Percentiles rank a stretch among this genome's conserved stretches.
Conservation (phyloP, 2,888 invertebrate genomes). For the Andrena flavipes region DNA sequence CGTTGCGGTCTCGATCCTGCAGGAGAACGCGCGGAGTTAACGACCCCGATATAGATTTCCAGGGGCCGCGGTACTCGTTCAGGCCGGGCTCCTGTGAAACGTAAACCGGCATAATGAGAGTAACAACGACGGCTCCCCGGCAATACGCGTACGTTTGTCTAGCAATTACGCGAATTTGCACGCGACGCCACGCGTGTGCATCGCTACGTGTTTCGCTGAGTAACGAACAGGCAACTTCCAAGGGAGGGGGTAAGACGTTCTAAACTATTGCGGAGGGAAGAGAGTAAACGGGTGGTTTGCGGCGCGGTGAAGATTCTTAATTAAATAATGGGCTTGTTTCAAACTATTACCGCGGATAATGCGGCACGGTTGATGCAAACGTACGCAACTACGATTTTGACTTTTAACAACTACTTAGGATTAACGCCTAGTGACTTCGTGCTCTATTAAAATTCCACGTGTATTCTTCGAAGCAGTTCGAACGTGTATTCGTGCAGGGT, state of each 20-base stretch:
- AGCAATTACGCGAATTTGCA: slow-evolving; percentile 40
- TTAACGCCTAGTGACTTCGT: too few relatives aligned
- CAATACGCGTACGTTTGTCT: slow-evolving; percentile 44
- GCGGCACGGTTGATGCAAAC: too few relatives aligned
- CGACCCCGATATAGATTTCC: slow-evolving; percentile 58
- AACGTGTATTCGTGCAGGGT: not conserved
- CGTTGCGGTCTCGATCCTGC: slow-evolving; percentile 40
- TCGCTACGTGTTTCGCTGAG: slow-evolving; percentile 12
- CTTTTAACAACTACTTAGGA: too few relatives aligned
- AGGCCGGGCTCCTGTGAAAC: slow-evolving; percentile 25
- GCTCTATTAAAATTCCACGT: too few relatives aligned
- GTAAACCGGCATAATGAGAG: slow-evolving; percentile 52
- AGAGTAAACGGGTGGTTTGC: not conserved
- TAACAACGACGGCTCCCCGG: slow-evolving; percentile 40
- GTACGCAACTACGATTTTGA: too few relatives aligned
- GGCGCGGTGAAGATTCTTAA: not conserved
- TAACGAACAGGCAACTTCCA: slow-evolving; percentile 9
- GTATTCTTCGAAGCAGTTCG: too few relatives aligned
- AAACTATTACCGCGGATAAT: not conserved
- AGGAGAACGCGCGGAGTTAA: slow-evolving; percentile 51
- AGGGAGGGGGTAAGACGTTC: slow-evolving; percentile 18
- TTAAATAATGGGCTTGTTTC: not conserved
- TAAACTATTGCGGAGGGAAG: slow-evolving; percentile 9
- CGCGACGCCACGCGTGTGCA: slow-evolving; percentile 37
- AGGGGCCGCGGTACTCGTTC: slow-evolving; percentile 36